Evolutionary conservation across 2,113 vertebrate genomes (phyloP), one percentile per base, ranked within the genome.

Genomic region (Limanda limanda): DNA sequence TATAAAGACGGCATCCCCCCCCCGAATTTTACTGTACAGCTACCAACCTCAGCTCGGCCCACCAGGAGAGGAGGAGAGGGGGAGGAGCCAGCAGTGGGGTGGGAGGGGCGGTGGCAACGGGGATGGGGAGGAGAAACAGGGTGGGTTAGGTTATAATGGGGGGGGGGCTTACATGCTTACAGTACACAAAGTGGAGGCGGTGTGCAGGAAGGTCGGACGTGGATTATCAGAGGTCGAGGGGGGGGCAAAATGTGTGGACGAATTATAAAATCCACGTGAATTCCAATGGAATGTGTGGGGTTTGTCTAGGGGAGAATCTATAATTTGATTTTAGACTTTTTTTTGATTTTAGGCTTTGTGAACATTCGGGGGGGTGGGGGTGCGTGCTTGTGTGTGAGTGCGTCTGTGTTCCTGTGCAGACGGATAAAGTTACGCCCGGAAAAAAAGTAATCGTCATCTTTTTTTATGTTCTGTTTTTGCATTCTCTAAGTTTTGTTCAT

Each of bases 221-320:
- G 24, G 74, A 51, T 71, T 18, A 63, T 65, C 7, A 25, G 72
- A 61, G 57, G 62, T 27, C 2, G 15, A 24, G 27, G 74, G 45
- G 21, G 5, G 31, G 25, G 25, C 25, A 24, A 65, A 68, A 71
- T 48, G 55, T 59, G 86, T 85, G 88, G 88, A 76, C 21, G 71
- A 78, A 82, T 54, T 40, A 64, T 79, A 20, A 88, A 85, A 89
- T 88, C 85, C 86, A 90, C 87, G 68, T 82, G 76, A 92, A 92
- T 93, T 93, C 92, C 91, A 93, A 92, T 92, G 93, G 93, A 93
- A 93, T 92, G 89, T 92, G 87, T 92, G 89, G 86, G 77, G 74
- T 85, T 89, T 85, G 86, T 85, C 84, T 72, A 61, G 83, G 85
- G 83, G 84, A 88, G 82, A 84, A 84, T 76, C 79, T 88, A 78